phyloP scores from a whole-genome alignment of 2,113 vertebrate genomes.

The Neopipo cinnamomea region DNA sequence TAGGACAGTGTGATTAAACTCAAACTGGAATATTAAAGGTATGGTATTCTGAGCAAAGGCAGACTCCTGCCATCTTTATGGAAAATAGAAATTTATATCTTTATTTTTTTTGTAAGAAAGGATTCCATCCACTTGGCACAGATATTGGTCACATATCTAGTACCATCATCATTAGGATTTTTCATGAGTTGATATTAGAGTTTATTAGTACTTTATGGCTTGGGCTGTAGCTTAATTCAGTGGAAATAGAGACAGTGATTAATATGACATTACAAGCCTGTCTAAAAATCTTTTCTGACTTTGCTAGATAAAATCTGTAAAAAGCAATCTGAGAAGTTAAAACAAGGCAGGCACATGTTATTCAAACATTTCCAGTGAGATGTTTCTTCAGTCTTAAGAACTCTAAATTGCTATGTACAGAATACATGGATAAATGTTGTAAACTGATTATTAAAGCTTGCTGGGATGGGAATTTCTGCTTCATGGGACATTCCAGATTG shows the following conservation, averaged over 20 bases:
- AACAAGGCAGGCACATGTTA: neutral
- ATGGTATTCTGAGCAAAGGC: slow-evolving; percentile 52
- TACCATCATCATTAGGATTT: neutral
- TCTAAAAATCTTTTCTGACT: slow-evolving; percentile 22
- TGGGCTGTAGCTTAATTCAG: slow-evolving; percentile 13
- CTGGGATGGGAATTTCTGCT: slow-evolving; percentile 48
- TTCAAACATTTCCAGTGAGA: neutral
- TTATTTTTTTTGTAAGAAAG: neutral
- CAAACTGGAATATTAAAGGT: slow-evolving; percentile 71
- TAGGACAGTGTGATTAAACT: slow-evolving; percentile 75
- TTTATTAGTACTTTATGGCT: slow-evolving; percentile 35
- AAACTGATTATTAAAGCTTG: slow-evolving; percentile 41
- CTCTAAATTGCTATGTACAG: neutral
- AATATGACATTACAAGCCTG: neutral
- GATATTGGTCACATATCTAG: neutral
- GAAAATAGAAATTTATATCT: slow-evolving; percentile 10
- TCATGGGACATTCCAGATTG: slow-evolving; percentile 2
- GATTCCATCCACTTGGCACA: neutral
- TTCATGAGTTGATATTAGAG: neutral
- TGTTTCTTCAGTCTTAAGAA: slow-evolving; percentile 26
- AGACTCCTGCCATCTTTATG: slow-evolving; percentile 1
- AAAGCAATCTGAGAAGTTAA: neutral
- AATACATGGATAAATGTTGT: slow-evolving; percentile 18
- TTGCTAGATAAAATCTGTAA: slow-evolving; percentile 23
- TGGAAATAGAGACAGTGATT: slow-evolving; percentile 42